Conservation (phyloP, 92 coral and sea anemone genomes). For the Blastomussa wellsi region DNA sequence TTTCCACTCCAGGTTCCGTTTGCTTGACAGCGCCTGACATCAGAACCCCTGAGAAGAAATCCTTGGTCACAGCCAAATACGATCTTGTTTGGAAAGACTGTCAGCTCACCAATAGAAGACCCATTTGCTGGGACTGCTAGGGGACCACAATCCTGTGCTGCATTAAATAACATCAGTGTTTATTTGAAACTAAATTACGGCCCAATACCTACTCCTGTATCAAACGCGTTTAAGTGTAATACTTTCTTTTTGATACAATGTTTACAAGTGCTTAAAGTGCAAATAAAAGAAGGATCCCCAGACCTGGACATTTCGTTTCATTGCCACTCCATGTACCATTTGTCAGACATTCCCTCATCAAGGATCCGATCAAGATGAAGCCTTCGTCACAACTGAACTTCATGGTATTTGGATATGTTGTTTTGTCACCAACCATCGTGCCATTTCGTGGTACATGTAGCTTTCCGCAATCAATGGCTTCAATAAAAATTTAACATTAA, state of each 20-base stretch:
- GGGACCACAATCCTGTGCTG: slow-evolving; percentile 43
- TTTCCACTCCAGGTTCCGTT: slow-evolving; percentile 58
- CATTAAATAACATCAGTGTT: background rate
- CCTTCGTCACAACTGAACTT: slow-evolving; percentile 75
- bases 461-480: slow-evolving; percentile 75
- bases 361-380: slow-evolving; percentile 67
- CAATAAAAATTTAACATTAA: background rate
- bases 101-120: slow-evolving; percentile 13
- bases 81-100: slow-evolving; percentile 40
- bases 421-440: slow-evolving; percentile 40
- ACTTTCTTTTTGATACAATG: too few relatives aligned
- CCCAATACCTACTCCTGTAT: background rate
- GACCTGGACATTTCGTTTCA: slow-evolving; percentile 54
- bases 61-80: slow-evolving; percentile 54
- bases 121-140: slow-evolving; percentile 56
- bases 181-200: background rate
- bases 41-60: slow-evolving; percentile 61
- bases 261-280: too few relatives aligned
- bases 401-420: slow-evolving; percentile 61
- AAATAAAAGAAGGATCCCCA: background rate
- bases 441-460: slow-evolving; percentile 58
- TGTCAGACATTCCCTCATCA: slow-evolving; percentile 52
- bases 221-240: too few relatives aligned
- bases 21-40: slow-evolving; percentile 40
- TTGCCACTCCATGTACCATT: slow-evolving; percentile 79